phyloP scores from a whole-genome alignment of 1,140 invertebrate species.

The Galleria mellonella region DNA sequence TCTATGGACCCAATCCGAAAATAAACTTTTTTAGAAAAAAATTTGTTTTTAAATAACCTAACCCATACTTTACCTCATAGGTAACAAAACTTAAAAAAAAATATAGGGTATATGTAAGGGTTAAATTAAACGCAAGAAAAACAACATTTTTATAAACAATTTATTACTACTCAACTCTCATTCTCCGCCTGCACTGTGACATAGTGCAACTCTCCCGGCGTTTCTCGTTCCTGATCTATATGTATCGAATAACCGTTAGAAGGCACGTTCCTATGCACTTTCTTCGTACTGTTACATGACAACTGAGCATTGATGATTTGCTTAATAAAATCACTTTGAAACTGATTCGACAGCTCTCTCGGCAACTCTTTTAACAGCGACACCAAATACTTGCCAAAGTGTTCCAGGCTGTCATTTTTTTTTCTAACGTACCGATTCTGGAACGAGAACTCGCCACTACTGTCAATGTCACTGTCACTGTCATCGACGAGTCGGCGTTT shows the following conservation, averaged over 20 bases:
- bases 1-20: no score
- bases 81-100: no score
- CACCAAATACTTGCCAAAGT: conserved; percentile 20
- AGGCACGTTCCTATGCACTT: neutral
- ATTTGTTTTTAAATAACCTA: no score
- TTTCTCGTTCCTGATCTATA: no score
- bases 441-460: conserved; percentile 1
- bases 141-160: no score
- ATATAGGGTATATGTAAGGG: no score
- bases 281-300: neutral
- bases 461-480: conserved; percentile 2
- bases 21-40: no score
- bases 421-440: conserved; percentile 3
- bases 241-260: conserved; percentile 4
- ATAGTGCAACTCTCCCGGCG: no score
- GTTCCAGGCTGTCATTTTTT: conserved; percentile 9
- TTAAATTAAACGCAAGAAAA: no score
- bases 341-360: conserved; percentile 9
- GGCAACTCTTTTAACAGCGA: conserved; percentile 18
- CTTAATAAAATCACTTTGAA: conserved; percentile 22
- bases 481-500: neutral
- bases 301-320: conserved; percentile 9
- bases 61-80: no score
- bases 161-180: no score
- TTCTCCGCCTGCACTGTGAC: no score